phyloP scores from a whole-genome alignment of 2,888 invertebrate genomes.

The Serrognathus titanus region DNA sequence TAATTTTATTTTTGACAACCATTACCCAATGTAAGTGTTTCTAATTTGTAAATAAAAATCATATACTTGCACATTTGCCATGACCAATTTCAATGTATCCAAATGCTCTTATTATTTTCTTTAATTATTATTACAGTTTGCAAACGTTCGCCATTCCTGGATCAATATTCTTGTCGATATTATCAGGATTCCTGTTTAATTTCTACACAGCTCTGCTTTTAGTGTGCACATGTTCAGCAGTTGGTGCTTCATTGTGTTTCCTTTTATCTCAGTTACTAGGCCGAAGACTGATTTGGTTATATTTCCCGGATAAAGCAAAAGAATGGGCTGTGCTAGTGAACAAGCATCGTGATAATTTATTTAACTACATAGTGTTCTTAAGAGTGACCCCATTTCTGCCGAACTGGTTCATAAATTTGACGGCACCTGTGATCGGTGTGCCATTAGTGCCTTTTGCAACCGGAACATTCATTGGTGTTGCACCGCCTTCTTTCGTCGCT shows the following conservation, averaged over 20 bases:
- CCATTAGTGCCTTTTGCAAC: slow-evolving; percentile 88
- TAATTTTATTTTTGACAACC: too few relatives aligned
- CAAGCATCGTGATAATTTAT: slow-evolving; percentile 82
- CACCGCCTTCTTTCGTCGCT: slow-evolving; percentile 95
- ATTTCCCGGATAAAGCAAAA: slow-evolving; percentile 83
- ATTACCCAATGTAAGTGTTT: too few relatives aligned
- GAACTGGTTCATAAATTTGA: slow-evolving; percentile 98
- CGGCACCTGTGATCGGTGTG: slow-evolving; percentile 95
- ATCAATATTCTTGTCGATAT: slow-evolving; percentile 93
- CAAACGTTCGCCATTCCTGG: slow-evolving; percentile 99
- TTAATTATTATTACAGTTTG: slow-evolving; percentile 61
- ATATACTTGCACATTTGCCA: neutral
- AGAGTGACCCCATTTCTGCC: slow-evolving; percentile 96
- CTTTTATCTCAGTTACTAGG: slow-evolving; percentile 88
- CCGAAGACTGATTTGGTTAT: slow-evolving; percentile 76
- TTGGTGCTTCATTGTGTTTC: slow-evolving; percentile 95
- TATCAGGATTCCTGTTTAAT: slow-evolving; percentile 95
- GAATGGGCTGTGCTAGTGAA: slow-evolving; percentile 83
- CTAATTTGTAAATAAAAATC: neutral
- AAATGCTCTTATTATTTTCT: slow-evolving; percentile 32
- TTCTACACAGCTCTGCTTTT: slow-evolving; percentile 85
- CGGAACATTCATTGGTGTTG: slow-evolving; percentile 95
- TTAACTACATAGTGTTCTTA: slow-evolving; percentile 95
- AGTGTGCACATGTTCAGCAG: slow-evolving; percentile 90
- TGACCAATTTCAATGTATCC: too few relatives aligned